Evolutionary conservation across 2,797 vertebrate genomes (phyloP).

Genomic region (Falco peregrinus): DNA sequence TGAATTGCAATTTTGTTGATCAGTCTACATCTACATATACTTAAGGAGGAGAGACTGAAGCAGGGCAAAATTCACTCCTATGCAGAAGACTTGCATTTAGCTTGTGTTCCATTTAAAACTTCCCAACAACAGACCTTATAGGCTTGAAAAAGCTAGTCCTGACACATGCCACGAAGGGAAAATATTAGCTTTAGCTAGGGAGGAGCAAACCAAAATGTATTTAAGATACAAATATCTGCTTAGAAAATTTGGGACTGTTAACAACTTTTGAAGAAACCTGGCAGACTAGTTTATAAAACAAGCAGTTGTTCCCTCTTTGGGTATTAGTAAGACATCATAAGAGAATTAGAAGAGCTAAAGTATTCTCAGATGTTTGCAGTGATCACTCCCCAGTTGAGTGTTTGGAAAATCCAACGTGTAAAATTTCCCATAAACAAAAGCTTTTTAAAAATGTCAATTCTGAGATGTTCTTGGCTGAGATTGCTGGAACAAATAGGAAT

Average conservation of each 20-base stretch:
- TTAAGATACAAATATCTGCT: background rate
- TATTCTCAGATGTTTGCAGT: slow-evolving; percentile 73
- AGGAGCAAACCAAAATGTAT: slow-evolving; percentile 10
- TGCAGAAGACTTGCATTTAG: background rate
- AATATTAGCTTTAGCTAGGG: background rate
- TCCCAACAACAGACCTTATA: background rate
- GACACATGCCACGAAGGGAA: background rate
- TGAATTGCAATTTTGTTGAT: background rate
- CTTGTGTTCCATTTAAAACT: background rate
- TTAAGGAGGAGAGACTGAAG: background rate
- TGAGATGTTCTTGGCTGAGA: slow-evolving; percentile 72
- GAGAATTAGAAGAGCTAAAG: slow-evolving; percentile 75
- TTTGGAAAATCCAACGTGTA: slow-evolving; percentile 74
- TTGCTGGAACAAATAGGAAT: slow-evolving; percentile 28
- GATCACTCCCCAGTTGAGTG: slow-evolving; percentile 50
- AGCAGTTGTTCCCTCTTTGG: slow-evolving; percentile 53
- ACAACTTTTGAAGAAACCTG: slow-evolving; percentile 69
- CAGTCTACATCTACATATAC: background rate
- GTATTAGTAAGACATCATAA: slow-evolving; percentile 73
- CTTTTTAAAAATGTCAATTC: slow-evolving; percentile 67
- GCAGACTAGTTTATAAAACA: slow-evolving; percentile 44
- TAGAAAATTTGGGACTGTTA: slow-evolving; percentile 11
- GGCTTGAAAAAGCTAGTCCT: background rate
- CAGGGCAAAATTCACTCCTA: background rate
- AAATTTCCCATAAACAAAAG: slow-evolving; percentile 76